Base-by-base conservation (phyloP, 2,113 vertebrate genomes). In the Nibea albiflora region DNA sequence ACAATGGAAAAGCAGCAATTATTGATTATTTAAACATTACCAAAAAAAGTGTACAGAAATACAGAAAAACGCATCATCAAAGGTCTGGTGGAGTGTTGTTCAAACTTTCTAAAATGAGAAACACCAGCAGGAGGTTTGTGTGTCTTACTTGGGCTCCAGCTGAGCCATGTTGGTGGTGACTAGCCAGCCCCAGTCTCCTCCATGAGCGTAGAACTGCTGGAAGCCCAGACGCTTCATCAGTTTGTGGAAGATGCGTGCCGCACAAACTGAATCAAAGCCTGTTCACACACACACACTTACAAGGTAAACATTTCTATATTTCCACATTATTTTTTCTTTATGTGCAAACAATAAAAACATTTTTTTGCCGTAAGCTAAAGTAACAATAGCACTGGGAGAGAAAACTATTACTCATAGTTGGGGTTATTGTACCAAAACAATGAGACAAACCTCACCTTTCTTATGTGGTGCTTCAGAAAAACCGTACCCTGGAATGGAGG, bases 401-500 rank as follows among this genome's bases (percentile, higher is more conserved):
- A 17, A 60, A 35, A 46, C 11, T 39, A 39, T 39, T 28, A 19
- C 6, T 56, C 24, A 24, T 56, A 4, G 54, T 26, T 6, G 10
- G 11, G 20, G 10, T 54, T 22, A 53, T 10, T n/a, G 19, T n/a
- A 53, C 50, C 7, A 53, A 50, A 50, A 50, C 49, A 50, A 1
- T 53, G 35, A 50, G 5, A 50, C 17, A 19, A 49, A 49, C 1
- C 47, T 16, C 15, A 49, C 95, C 94, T 90, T 93, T 94, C 88
- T 96, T 94, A 63, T 94, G 95, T 0, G 97, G 94, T 0, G 96
- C 96, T 77, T 96, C 96, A 1, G 97, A 98, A 88, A 96, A 98
- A 54, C 95, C 96, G 2, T 97, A 98, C 5, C 97, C 97, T n/a
- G 97, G 97, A 66, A 98, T 96, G 85, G 97, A 97, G 39, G 97